Percentiles rank a stretch among this genome's conserved stretches.
phyloP scores from a whole-genome alignment of 2,888 invertebrate species.

The Synergus gifuensis region DNA sequence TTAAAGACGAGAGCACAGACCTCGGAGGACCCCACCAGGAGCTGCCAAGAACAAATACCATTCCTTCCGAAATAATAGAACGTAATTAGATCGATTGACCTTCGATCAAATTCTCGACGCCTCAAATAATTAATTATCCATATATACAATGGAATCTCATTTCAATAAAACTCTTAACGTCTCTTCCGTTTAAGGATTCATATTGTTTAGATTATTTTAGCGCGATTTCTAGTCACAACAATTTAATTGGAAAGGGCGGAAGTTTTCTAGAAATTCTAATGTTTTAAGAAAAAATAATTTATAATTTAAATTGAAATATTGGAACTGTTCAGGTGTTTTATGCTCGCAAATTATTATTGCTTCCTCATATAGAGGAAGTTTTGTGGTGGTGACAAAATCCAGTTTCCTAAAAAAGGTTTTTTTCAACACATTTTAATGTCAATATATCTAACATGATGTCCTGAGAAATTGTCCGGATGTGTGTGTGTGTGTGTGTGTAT shows the following conservation, averaged over 20 bases:
- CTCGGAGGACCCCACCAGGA: slow-evolving; percentile 35
- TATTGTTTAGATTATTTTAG: slow-evolving; percentile 1
- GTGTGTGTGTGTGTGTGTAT: too few relatives aligned
- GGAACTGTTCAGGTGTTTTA: neutral
- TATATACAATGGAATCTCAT: slow-evolving; percentile 1
- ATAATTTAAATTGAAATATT: neutral
- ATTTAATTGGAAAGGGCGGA: slow-evolving; percentile 31
- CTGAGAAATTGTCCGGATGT: too few relatives aligned
- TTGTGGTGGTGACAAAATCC: too few relatives aligned
- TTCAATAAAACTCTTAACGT: slow-evolving; percentile 29
- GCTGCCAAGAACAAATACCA: slow-evolving; percentile 36
- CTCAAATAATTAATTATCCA: slow-evolving; percentile 36
- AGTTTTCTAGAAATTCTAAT: slow-evolving; percentile 19
- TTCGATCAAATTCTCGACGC: slow-evolving; percentile 27
- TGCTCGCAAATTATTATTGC: neutral
- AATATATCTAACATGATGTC: too few relatives aligned
- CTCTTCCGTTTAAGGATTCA: neutral
- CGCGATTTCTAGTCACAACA: slow-evolving; percentile 42
- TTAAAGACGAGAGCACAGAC: slow-evolving; percentile 65
- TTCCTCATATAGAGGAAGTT: too few relatives aligned
- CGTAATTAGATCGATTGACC: slow-evolving; percentile 55
- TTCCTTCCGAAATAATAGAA: slow-evolving; percentile 40
- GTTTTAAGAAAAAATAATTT: neutral
- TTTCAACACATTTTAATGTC: too few relatives aligned
- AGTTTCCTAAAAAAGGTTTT: too few relatives aligned